phyloP scores from a whole-genome alignment of 2,797 vertebrate species.

The Gadopsis marmoratus region DNA sequence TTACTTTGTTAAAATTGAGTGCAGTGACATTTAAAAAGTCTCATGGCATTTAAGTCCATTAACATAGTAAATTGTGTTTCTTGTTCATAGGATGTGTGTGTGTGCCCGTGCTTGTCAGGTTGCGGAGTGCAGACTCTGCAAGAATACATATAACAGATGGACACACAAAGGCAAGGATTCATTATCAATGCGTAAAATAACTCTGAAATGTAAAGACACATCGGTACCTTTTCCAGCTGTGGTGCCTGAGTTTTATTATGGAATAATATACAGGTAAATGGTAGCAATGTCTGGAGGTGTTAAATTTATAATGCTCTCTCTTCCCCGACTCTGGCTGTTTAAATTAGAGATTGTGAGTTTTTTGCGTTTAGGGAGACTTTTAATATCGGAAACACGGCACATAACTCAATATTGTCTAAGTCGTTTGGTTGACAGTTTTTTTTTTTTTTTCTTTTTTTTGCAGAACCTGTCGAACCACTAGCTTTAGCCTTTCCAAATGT shows the following conservation, averaged over 20 bases:
- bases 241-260: no score
- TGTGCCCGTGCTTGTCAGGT: constrained; percentile 20
- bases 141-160: constrained; percentile 27
- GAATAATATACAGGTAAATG: no score
- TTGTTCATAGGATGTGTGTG: constrained; percentile 35
- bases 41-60: constrained; percentile 74
- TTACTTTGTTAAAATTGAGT: constrained; percentile 58
- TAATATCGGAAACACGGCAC: no score
- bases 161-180: constrained; percentile 1
- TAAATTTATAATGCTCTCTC: no score
- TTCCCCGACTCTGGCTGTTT: no score
- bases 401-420: neutral
- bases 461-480: constrained; percentile 17
- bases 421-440: neutral
- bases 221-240: no score
- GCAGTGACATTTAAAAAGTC: constrained; percentile 71
- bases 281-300: no score
- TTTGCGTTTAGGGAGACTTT: no score
- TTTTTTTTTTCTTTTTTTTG: neutral
- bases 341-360: no score
- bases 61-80: constrained; percentile 65
- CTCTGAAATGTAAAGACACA: neutral
- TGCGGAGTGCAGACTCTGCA: constrained; percentile 13
- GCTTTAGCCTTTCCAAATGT: constrained; percentile 20
- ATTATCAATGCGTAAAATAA: constrained; percentile 9